These are phyloP conservation scores for Heterodera carotae DNA, from an alignment of 1,140 invertebrate species.

Conservation along the genomic window DNA sequence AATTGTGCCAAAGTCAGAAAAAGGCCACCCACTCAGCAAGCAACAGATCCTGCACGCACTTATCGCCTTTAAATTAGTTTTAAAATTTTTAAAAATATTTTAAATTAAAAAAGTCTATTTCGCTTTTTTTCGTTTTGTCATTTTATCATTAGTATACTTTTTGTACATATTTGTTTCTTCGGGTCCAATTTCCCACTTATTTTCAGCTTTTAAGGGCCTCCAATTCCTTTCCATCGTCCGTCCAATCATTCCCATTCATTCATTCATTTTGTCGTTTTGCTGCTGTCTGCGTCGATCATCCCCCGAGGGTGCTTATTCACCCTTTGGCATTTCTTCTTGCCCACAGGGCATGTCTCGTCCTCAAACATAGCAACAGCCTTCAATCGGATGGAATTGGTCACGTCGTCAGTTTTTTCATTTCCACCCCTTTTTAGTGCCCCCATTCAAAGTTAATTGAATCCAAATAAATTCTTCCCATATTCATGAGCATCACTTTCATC, in stretches of 20 bases:
- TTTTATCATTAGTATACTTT: background rate
- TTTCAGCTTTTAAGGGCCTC: background rate
- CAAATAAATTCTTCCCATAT: background rate
- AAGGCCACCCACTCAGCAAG: background rate
- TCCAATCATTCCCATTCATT: background rate
- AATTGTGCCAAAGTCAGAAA: background rate
- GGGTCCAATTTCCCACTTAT: background rate
- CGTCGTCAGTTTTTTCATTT: background rate
- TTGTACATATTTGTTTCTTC: background rate
- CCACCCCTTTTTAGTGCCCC: no score
- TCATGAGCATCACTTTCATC: background rate
- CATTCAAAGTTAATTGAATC: background rate
- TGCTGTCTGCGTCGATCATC: background rate
- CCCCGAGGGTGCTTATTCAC: background rate
- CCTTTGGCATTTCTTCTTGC: background rate
- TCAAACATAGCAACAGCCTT: background rate
- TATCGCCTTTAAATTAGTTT: slow-evolving; percentile 1
- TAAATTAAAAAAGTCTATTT: background rate
- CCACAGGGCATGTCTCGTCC: background rate
- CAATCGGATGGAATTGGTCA: background rate
- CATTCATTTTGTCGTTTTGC: background rate
- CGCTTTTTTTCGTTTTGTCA: background rate
- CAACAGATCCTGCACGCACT: no score
- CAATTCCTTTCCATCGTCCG: background rate
- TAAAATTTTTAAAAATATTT: background rate